phyloP scores from a whole-genome alignment of 2,797 vertebrate genomes.

The Diplodus puntazzo region DNA sequence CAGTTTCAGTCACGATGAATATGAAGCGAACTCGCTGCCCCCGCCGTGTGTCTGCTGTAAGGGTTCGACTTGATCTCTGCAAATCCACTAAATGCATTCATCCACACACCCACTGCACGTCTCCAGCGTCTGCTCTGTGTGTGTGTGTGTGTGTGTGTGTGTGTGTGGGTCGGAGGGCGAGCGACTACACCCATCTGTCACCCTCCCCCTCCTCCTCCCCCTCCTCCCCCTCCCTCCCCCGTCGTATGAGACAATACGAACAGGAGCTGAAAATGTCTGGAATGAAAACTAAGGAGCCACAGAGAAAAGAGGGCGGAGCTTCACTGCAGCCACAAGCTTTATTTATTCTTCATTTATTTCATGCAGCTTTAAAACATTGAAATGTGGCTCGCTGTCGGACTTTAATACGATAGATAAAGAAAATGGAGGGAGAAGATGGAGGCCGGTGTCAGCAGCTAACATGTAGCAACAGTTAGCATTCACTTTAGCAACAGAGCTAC shows the following conservation, averaged over 20 bases:
- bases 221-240: background rate
- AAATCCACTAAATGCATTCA: slow-evolving; percentile 66
- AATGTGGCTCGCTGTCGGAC: too few relatives aligned
- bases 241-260: slow-evolving; percentile 30
- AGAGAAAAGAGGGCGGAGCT: background rate
- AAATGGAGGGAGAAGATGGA: too few relatives aligned
- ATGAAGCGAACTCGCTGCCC: slow-evolving; percentile 33
- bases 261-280: slow-evolving; percentile 18
- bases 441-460: too few relatives aligned
- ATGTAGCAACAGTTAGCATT: too few relatives aligned
- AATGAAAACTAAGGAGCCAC: background rate
- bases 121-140: slow-evolving; percentile 32
- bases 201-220: background rate
- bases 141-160: slow-evolving; percentile 8
- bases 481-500: too few relatives aligned
- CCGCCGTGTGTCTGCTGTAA: slow-evolving; percentile 7
- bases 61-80: slow-evolving; percentile 53
- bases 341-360: too few relatives aligned
- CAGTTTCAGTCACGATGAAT: slow-evolving; percentile 63
- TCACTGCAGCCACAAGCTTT: too few relatives aligned
- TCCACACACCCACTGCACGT: slow-evolving; percentile 60
- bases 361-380: background rate
- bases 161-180: slow-evolving; percentile 36
- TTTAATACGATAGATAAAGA: too few relatives aligned
- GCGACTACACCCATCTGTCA: slow-evolving; percentile 59